Evolutionary conservation across 1,140 invertebrate species (phyloP).

Genomic region (Drosophila elegans): DNA sequence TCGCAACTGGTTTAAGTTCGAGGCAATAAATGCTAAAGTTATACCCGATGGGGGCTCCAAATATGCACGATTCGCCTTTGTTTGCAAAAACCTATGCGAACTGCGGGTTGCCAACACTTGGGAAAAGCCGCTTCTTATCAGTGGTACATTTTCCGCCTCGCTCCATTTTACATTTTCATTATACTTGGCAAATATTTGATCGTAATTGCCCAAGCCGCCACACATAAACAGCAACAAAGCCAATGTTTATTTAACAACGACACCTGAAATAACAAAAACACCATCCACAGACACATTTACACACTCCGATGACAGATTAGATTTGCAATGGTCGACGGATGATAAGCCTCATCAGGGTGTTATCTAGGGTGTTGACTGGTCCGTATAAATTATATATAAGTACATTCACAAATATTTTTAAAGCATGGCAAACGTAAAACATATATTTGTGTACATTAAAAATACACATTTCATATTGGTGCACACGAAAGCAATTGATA

Average conservation of each 20-base stretch:
- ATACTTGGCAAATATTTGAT: conserved; percentile 63
- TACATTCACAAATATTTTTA: conserved; percentile 8
- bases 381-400: not conserved
- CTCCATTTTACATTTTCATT: conserved; percentile 54
- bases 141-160: conserved; percentile 32
- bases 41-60: conserved; percentile 13
- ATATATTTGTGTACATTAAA: conserved; percentile 23
- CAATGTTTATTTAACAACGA: conserved; percentile 42
- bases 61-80: conserved; percentile 22
- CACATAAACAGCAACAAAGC: conserved; percentile 24
- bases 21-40: conserved; percentile 55
- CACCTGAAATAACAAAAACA: conserved; percentile 29
- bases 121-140: conserved; percentile 52
- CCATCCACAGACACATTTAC: conserved; percentile 11
- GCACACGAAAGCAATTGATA: no score
- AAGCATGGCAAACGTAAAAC: not conserved
- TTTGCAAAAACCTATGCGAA: conserved; percentile 3
- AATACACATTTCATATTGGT: not conserved
- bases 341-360: conserved; percentile 21
- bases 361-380: conserved; percentile 29
- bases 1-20: conserved; percentile 57
- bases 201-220: conserved; percentile 31
- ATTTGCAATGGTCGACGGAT: conserved; percentile 43
- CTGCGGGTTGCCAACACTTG: conserved; percentile 8
- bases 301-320: conserved; percentile 48